Percentiles rank a stretch among this genome's conserved stretches.
phyloP scores from a whole-genome alignment of 2,797 vertebrate genomes.

The Bradypodion pumilum region DNA sequence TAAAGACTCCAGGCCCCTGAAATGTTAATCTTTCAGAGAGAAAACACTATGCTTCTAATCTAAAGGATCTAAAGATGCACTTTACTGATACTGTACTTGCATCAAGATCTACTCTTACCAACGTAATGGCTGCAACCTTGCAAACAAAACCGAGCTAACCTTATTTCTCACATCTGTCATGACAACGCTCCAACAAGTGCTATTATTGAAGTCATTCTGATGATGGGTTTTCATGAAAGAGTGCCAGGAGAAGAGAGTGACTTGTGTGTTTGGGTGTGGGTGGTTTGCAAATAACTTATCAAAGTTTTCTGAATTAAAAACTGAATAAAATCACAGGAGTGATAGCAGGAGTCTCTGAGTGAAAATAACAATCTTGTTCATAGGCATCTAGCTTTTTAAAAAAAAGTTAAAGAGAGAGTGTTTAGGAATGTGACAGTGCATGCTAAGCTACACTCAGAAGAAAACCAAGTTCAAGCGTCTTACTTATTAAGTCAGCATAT shows the following conservation, averaged over 20 bases:
- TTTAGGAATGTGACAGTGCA: neutral
- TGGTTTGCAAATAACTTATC: conserved; percentile 58
- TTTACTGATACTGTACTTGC: conserved; percentile 28
- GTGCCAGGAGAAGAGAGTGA: conserved; percentile 25
- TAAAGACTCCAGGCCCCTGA: no score
- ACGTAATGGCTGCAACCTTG: conserved; percentile 66
- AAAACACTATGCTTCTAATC: conserved; percentile 8
- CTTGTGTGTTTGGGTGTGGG: neutral
- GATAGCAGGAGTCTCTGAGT: neutral
- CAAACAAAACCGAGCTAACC: conserved; percentile 43
- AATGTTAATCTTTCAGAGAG: conserved; percentile 8
- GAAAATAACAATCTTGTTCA: conserved; percentile 28
- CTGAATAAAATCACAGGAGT: conserved; percentile 39
- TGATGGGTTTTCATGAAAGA: conserved; percentile 62
- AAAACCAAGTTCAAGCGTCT: neutral
- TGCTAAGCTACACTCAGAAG: neutral
- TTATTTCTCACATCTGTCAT: conserved; percentile 57
- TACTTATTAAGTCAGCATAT: neutral
- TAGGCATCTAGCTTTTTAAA: neutral
- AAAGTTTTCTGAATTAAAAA: conserved; percentile 42
- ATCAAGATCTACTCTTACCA: conserved; percentile 36
- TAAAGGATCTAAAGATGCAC: rapidly evolving
- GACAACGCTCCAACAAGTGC: conserved; percentile 64
- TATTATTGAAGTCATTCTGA: conserved; percentile 55
- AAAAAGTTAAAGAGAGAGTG: neutral